These are phyloP conservation scores for Turdus rufiventris DNA, from an alignment of 2,113 vertebrate species.

Conservation along the genomic window DNA sequence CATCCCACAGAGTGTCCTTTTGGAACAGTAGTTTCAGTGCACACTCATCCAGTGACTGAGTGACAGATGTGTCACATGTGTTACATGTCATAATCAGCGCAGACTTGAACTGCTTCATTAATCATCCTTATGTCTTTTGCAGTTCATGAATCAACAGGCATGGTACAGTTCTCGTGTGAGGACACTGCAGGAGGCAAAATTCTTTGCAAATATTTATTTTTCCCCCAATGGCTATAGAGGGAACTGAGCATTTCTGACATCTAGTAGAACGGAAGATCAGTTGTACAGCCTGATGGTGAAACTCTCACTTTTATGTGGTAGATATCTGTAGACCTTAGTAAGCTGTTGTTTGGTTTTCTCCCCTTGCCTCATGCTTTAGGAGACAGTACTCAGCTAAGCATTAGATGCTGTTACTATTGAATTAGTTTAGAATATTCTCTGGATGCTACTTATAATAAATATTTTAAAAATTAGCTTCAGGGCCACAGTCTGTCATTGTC, in stretches of 20 bases:
- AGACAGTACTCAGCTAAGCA: not conserved
- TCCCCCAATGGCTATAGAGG: not conserved
- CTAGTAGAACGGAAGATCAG: not conserved
- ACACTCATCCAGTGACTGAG: not conserved
- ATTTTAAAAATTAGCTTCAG: not conserved
- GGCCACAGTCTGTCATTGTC: not conserved
- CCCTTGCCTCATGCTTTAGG: not conserved
- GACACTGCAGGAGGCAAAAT: not conserved
- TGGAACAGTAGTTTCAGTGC: not conserved
- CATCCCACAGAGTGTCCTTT: not conserved
- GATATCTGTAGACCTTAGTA: not conserved
- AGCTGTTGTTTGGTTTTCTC: not conserved
- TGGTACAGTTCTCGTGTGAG: not conserved
- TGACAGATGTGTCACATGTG: not conserved
- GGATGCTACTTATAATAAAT: not conserved
- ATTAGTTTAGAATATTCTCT: not conserved
- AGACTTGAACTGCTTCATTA: not conserved
- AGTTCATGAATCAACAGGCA: not conserved
- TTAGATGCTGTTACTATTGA: not conserved
- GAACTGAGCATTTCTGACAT: fast-evolving
- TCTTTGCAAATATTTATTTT: not conserved
- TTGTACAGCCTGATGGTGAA: not conserved
- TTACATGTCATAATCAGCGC: not conserved
- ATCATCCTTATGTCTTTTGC: not conserved
- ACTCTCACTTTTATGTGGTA: not conserved